A percentile compares a stretch with the other conserved stretches of the same genome.
phyloP scores from a whole-genome alignment of 1,140 invertebrate species.

The Euschistus heros region DNA sequence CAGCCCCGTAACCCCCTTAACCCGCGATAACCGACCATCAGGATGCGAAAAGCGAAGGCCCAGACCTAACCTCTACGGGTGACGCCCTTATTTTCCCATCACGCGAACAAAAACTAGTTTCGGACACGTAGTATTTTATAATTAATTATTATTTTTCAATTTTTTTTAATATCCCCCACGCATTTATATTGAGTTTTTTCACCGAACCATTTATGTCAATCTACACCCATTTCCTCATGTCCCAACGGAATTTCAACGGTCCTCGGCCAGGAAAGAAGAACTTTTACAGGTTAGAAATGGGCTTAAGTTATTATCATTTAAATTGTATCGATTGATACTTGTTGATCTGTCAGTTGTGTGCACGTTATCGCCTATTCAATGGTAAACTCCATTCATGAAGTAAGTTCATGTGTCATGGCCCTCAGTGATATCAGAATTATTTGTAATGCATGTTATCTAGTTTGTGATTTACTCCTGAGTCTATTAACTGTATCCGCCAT shows the following conservation, averaged over 20 bases:
- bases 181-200: neutral
- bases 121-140: constrained; percentile 1
- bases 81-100: constrained; percentile 12
- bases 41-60: constrained; percentile 15
- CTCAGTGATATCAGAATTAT: neutral
- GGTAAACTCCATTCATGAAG: too few species aligned
- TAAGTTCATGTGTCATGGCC: neutral
- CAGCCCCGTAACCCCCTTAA: neutral
- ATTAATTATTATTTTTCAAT: neutral
- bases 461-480: too few species aligned
- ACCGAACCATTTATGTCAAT: neutral
- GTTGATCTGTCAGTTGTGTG: constrained; percentile 2
- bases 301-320: neutral
- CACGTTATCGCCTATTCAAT: neutral
- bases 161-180: neutral
- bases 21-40: neutral
- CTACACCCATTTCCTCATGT: constrained; percentile 6
- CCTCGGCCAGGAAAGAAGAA: constrained; percentile 13
- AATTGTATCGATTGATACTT: constrained; percentile 7
- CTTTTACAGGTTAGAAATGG: constrained; percentile 4
- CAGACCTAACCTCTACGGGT: constrained; percentile 11
- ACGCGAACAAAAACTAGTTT: constrained; percentile 11
- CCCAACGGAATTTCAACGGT: constrained; percentile 11
- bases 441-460: too few species aligned
- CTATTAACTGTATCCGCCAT: too few species aligned